Evolutionary conservation across 2,888 invertebrate species (phyloP), one percentile per base, ranked within the genome.

Genomic region (Tiphia femorata): DNA sequence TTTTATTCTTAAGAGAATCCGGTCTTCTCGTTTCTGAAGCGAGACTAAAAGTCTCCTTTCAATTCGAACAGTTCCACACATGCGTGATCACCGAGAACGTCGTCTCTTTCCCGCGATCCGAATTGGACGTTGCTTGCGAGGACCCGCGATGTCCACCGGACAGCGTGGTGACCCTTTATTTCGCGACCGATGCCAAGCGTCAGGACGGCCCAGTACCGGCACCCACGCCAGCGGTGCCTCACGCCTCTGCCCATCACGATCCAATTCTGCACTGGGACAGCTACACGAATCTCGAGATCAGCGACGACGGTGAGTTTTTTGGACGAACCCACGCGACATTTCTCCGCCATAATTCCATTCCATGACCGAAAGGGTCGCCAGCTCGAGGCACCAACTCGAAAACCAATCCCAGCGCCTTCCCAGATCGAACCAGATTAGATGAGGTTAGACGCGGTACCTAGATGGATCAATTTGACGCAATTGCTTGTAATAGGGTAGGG

Each of bases 11-110:
- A n/a, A 3, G 8, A 25, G 25, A 25, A 8, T 25, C 25, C 25
- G 3, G 8, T 37, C 25, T 25, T 8, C 6, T 25, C 8, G 8
- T 25, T 25, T 25, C 25, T 25, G 6, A 25, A 25, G n/a, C 25
- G 25, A 12, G 14, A 33, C 3, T 3, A 1, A 27, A 27, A 3
- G n/a, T 2, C 27, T 10, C 7, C n/a, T 10, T 10, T 1, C 27
- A n/a, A 42, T 62, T 56, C 47, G 37, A 37, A 7, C 94, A 97
- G 89, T 96, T 97, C 86, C 96, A 97, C 87, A 96, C 97, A 3
- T 96, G 96, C 85, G 95, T 96, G 49, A 92, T 96, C 65, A 89
- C 93, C 41, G 92, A 94, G 81, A 91, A 93, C 84, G 92, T 92
- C 59, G 88, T 96, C 50, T 90, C 91, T 74, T 95, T 96, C 86